A percentile compares a stretch with the other conserved stretches of the same genome.
phyloP scores from a whole-genome alignment of 2,113 vertebrate species.

The Phycodurus eques region DNA sequence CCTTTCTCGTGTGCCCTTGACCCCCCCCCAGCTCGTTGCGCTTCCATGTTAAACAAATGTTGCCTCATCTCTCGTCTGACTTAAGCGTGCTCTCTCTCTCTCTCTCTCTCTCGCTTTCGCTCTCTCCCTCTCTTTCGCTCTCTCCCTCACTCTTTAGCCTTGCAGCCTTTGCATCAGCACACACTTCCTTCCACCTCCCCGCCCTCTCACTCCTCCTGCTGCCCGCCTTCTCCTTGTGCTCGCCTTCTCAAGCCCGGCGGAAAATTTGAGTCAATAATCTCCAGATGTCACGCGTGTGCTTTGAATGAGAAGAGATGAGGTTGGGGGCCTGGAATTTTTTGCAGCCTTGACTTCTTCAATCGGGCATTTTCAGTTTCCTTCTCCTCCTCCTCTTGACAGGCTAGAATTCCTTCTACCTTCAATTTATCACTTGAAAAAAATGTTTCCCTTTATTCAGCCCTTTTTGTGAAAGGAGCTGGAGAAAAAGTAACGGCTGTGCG shows the following conservation, averaged over 20 bases:
- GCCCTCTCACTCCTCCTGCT: not conserved
- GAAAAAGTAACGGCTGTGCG: not conserved
- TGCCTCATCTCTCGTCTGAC: not conserved
- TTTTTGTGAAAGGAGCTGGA: not conserved
- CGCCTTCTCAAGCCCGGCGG: conserved; percentile 36
- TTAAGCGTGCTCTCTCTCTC: not conserved
- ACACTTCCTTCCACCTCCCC: not conserved
- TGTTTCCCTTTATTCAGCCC: not conserved
- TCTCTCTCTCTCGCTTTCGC: not conserved
- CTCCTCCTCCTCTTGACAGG: not conserved
- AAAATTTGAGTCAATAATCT: conserved; percentile 70
- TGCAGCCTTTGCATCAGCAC: conserved; percentile 5
- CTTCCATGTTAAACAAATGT: not conserved
- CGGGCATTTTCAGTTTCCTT: conserved; percentile 5
- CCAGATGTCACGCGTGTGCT: conserved; percentile 47
- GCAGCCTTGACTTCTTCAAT: conserved; percentile 25
- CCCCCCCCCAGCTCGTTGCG: not conserved
- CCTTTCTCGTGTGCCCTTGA: not conserved
- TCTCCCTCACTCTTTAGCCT: not conserved
- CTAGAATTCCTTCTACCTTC: conserved; percentile 8
- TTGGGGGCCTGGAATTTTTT: conserved; percentile 44
- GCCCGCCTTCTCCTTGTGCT: conserved; percentile 24
- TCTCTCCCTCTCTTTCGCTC: not conserved
- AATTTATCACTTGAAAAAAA: not conserved
- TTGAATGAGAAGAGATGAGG: conserved; percentile 41